phyloP scores from a whole-genome alignment of 2,888 invertebrate species.

The Pseudeuparius sepicola region DNA sequence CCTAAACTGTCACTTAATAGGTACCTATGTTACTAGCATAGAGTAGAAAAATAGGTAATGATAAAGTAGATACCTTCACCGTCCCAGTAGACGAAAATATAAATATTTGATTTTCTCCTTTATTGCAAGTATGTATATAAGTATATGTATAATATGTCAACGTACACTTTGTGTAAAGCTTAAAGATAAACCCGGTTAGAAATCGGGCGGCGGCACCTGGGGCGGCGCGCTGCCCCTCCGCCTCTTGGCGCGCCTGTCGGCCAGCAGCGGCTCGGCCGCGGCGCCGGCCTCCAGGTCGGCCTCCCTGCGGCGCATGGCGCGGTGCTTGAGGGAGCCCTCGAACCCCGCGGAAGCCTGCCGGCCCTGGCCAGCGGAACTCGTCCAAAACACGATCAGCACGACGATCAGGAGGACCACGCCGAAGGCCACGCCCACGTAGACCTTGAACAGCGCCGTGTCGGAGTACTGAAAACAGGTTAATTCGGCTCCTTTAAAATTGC shows the following conservation, averaged over 20 bases:
- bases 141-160: no score
- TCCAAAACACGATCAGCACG: slow-evolving; percentile 23
- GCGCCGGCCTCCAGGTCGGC: slow-evolving; percentile 21
- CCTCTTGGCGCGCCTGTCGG: slow-evolving; percentile 4
- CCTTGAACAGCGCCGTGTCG: slow-evolving; percentile 28
- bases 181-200: no score
- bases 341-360: no score
- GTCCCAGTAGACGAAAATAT: no score
- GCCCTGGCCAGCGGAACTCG: slow-evolving; percentile 15
- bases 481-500: no score
- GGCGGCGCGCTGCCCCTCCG: slow-evolving; percentile 19
- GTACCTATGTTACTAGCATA: no score
- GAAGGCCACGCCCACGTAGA: slow-evolving; percentile 29
- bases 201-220: slow-evolving; percentile 26
- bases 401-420: slow-evolving; percentile 23
- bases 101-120: no score
- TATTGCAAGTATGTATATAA: no score
- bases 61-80: no score
- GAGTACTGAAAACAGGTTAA: slow-evolving; percentile 26
- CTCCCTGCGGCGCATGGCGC: slow-evolving; percentile 15
- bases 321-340: slow-evolving; percentile 22
- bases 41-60: no score
- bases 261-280: slow-evolving; percentile 20
- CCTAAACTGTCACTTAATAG: no score
- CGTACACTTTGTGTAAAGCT: no score